Evolutionary conservation across 2,888 invertebrate species (phyloP), one percentile per base, ranked within the genome.

Genomic region (Dolichomitus sp.): DNA sequence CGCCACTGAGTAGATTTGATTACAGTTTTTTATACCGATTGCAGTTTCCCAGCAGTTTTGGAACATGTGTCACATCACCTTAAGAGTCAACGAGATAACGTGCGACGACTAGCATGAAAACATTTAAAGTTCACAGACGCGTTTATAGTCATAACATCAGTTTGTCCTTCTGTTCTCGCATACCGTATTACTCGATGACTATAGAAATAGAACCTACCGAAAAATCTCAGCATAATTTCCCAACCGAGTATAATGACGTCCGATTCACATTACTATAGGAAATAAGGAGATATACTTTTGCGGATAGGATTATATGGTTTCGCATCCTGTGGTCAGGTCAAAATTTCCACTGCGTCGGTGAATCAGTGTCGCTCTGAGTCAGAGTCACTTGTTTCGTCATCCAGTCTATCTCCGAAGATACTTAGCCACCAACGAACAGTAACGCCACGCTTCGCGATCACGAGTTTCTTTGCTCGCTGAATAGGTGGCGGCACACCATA

Each of bases 21-120:
- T n/a, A n/a, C n/a, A n/a, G n/a, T n/a, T n/a, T n/a, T n/a, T n/a
- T n/a, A n/a, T n/a, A n/a, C n/a, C n/a, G n/a, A n/a, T n/a, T n/a
- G n/a, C n/a, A n/a, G n/a, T n/a, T n/a, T n/a, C n/a, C n/a, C n/a
- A n/a, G n/a, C n/a, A n/a, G n/a, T n/a, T n/a, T n/a, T n/a, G n/a
- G n/a, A n/a, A n/a, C n/a, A n/a, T n/a, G n/a, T n/a, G n/a, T n/a
- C n/a, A n/a, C n/a, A n/a, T n/a, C n/a, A n/a, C n/a, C 61, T 59
- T 19, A 14, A 57, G 59, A 76, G 57, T 76, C 72, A 70, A 66
- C 59, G 72, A 61, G 81, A 81, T 81, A 81, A 81, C 72, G 73
- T 48, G 45, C 52, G 2, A 61, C 54, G 66, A 48, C 61, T 14
- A 72, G 37, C 59, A 54, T 19, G 12, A 77, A 45, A 14, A 61